Evolutionary conservation across 2,888 invertebrate genomes (phyloP), one percentile per base, ranked within the genome.

Genomic region (Hyles lineata): DNA sequence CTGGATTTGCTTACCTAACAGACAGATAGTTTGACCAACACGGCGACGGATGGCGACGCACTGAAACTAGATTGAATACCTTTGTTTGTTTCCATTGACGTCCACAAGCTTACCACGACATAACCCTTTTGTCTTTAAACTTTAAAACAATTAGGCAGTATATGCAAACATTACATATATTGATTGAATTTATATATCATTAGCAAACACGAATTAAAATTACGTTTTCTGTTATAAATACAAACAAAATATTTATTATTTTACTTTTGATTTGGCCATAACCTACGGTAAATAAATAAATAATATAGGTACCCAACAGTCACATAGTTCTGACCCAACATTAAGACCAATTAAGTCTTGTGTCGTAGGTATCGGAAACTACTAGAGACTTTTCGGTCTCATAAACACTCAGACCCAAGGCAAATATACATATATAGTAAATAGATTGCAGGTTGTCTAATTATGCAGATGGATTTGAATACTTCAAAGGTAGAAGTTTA

Each of bases 41-140:
- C 35, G 67, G 50, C 23, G 43, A 50, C 23, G 5, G 29, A 29
- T 5, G 3, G 50, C 23, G 43, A 15, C 15, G 43, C 4, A 50
- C 50, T 21, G 50, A 67, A 50, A 67, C 7, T 1, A 50, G 67
- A 67, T 67, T 50, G 23, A 67, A 50, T 23, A 19, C 6, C 21
- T 67, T 67, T 63, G 21, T 63, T 63, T 67, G 67, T 43, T 67
- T 67, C 67, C 15, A 23, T 23, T 67, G 67, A 23, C 43, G 43
- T 43, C 15, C 21, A 21, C 32, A 9, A 62, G 35, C 43, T 43
- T 43, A 63, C 21, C n/a, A 43, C 15, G 5, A 35, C 63, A 43
- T 21, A 43, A 17, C 9, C 11, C 2, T 50, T 50, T 23, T 50
- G 43, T 63, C n/a, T 43, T 35, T 21, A n/a, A 35, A 7, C 19